Evolutionary conservation across 2,113 vertebrate genomes (phyloP), one percentile per base, ranked within the genome.

Genomic region (Chionodraco myersi): DNA sequence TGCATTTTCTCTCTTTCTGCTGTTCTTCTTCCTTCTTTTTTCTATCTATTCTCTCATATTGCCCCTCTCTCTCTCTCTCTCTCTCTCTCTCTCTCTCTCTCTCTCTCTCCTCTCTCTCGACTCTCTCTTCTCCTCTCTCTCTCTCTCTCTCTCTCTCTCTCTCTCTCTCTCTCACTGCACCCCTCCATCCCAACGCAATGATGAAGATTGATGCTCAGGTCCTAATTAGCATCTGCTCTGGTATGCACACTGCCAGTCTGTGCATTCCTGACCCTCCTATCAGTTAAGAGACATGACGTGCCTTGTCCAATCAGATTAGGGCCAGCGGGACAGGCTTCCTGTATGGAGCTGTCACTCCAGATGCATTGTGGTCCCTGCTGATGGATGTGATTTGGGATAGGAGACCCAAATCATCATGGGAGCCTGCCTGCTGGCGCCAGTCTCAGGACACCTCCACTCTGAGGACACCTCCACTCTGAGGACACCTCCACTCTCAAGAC

Each of bases 251-350:
- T 84, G 74, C 74, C 87, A 75, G 56, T 80, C 77, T 57, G 68
- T 89, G 85, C 86, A 62, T 67, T 58, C 73, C 77, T 80, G 77
- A 87, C 86, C 87, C 74, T 78, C 86, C 86, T 89, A 89, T 93
- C 91, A 85, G 85, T 92, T 90, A 92, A 48, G 75, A 67, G 86
- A 90, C 92, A 92, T 87, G 91, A 90, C 92, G 92, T 86, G 45
- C 79, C 85, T 91, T 92, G 92, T 94, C 92, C 92, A 89, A 91
- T 92, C 91, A 90, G 89, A 91, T 94, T 91, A 93, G 72, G 75
- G 84, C 84, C 74, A 79, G 75, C 26, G 74, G 84, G 83, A 90
- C 79, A 84, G 64, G 76, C 77, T 86, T 91, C 82, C 85, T 90
- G 91, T 91, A 87, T 85, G 85, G 86, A 85, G 72, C 80, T 88